Evolutionary conservation across 1,140 invertebrate species (phyloP), one percentile per base, ranked within the genome.

Genomic region (Drosophila obscura): DNA sequence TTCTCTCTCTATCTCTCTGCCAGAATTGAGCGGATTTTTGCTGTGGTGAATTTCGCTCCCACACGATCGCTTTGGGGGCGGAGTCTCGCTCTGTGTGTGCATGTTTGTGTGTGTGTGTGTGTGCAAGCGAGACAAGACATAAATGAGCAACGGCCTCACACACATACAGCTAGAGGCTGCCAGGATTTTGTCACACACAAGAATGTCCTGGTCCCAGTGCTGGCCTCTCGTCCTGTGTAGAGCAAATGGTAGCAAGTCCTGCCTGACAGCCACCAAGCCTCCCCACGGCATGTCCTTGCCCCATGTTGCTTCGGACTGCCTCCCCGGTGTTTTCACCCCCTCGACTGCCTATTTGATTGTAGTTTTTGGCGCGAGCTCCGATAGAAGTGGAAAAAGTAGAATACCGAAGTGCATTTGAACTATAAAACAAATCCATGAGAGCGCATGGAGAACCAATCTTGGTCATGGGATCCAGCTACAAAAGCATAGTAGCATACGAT

Each of bases 21-120:
- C 11, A 31, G 58, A 41, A 26, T 56, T 72, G 65, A 71, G 68
- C 66, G 43, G n/a, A 39, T 52, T 53, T 15, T 6, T 7, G 19
- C 8, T 74, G 55, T 75, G 73, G 73, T 75, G 71, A 75, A 28
- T 75, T 75, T 45, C 15, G n/a, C 26, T 60, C 26, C 28, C 80
- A 73, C 80, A 77, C 81, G 81, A 84, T 84, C 81, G 81, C 55
- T 85, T 84, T 73, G 77, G 65, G 81, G 81, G 81, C 81, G 81
- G 81, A 80, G 81, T 55, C 63, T 67, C 11, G 45, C 7, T 39
- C 4, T 39, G 15, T 3, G 31, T 3, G 31, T 5, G 11, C n/a
- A n/a, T n/a, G n/a, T n/a, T n/a, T n/a, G 56, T 39, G 51, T 56
- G 55, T 57, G 58, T 16, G 31, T 44, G 28, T 24, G 61, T 44